Percentiles rank a stretch among this genome's conserved stretches.
Conservation (phyloP, 2,113 vertebrate species). For the Tenebrosternarchus preto region DNA sequence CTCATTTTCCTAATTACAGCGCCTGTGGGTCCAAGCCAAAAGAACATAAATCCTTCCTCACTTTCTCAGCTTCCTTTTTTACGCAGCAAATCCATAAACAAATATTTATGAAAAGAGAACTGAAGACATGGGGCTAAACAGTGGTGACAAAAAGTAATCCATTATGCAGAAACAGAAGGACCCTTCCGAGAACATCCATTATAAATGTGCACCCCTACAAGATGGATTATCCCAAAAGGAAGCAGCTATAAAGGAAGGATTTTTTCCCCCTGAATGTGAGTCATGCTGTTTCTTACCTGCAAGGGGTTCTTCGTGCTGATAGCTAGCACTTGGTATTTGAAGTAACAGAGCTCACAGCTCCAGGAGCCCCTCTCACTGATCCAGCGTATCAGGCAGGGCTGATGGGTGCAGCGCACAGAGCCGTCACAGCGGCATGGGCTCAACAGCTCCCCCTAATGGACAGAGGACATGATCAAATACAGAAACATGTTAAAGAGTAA, state of each 20-base stretch:
- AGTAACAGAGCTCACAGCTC: constrained; percentile 94
- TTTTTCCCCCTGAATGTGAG: neutral
- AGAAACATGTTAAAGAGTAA: neutral
- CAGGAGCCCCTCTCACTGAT: constrained; percentile 91
- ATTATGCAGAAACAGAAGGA: neutral
- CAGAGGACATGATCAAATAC: neutral
- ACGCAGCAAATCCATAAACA: constrained; percentile 18
- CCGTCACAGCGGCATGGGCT: constrained; percentile 89
- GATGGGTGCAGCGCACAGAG: constrained; percentile 88
- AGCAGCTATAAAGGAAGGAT: neutral
- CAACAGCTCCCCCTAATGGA: constrained; percentile 84
- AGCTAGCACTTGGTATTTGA: constrained; percentile 92
- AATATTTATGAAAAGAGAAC: neutral
- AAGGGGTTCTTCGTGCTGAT: constrained; percentile 95
- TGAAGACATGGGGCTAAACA: neutral
- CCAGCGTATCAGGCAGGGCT: constrained; percentile 93
- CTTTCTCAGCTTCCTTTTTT: constrained; percentile 13
- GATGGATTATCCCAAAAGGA: neutral
- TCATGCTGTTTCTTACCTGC: constrained; percentile 74
- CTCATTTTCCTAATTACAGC: constrained; percentile 23
- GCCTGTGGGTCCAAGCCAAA: neutral
- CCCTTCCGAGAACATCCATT: neutral
- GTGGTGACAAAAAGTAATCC: neutral
- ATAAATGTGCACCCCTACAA: neutral
- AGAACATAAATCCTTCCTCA: neutral